Conservation (phyloP, 2,797 vertebrate species). For the Tokudaia tokunoshimensis region DNA sequence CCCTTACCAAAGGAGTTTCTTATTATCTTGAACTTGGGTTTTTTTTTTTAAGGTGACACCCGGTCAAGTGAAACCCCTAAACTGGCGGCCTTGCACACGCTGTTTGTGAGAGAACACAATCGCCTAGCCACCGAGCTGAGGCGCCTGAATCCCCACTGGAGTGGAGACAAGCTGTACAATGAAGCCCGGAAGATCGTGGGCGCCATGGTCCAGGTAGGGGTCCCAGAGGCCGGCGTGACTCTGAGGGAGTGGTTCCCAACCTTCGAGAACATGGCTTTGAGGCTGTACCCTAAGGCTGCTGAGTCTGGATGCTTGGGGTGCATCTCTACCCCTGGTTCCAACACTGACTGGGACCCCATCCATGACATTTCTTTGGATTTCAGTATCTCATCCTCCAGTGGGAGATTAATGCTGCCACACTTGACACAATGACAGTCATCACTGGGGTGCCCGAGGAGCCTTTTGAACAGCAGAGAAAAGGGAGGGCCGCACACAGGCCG, state of each 20-base stretch:
- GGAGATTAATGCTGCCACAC: neutral
- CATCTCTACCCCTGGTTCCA: neutral
- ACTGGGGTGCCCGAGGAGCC: neutral
- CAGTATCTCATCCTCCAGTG: neutral
- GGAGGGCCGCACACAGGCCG: neutral
- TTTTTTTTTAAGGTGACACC: slow-evolving; percentile 89
- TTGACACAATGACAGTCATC: neutral
- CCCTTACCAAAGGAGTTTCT: slow-evolving; percentile 9
- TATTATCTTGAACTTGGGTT: slow-evolving; percentile 5
- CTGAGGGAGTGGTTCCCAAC: neutral
- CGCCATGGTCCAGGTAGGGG: slow-evolving; percentile 91
- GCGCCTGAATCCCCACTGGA: slow-evolving; percentile 91
- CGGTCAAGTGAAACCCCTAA: slow-evolving; percentile 92
- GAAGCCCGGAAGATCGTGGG: slow-evolving; percentile 93
- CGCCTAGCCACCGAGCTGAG: slow-evolving; percentile 89
- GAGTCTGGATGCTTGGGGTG: neutral
- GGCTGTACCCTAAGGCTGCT: neutral
- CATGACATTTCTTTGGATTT: neutral
- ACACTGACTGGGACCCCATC: neutral
- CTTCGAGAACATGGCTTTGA: neutral
- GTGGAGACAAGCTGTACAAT: slow-evolving; percentile 92
- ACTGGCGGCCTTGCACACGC: slow-evolving; percentile 91
- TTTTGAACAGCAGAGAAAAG: neutral
- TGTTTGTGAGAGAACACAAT: slow-evolving; percentile 95
- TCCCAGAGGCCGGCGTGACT: neutral